Evolutionary conservation across 2,113 vertebrate species (phyloP), one percentile per base, ranked within the genome.

Genomic region (Chaetorhynchus papuensis): DNA sequence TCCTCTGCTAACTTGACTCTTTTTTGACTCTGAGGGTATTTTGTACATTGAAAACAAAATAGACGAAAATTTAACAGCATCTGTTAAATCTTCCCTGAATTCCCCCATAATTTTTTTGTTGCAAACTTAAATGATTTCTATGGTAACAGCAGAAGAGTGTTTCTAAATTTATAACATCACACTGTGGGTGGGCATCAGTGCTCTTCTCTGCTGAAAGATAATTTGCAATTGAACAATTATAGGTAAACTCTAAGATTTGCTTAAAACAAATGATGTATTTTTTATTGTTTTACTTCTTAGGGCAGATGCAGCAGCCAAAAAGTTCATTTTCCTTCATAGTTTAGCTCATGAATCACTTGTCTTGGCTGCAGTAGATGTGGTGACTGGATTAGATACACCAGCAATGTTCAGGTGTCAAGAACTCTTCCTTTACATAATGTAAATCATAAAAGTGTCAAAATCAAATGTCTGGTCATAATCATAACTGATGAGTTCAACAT

Each of bases 161-260:
- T 91, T 93, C 96, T 96, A 50, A 91, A 95, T 95, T 95, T 91
- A 42, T 65, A 94, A 42, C 50, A 83, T 91, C 49, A 78, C 27
- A 56, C 26, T 59, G 78, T 52, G 50, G 54, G 82, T 86, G 70
- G 66, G 74, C 50, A 76, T 80, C 49, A 70, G 19, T 35, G 33
- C 47, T 72, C 10, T 79, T 85, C 31, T 84, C 30, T 75, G 10
- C 59, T 87, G 71, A 89, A 93, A 77, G 33, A 23, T 83, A 54
- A 54, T 37, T 78, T 89, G 45, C 42, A 87, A 15, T 72, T 79
- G 54, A 96, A 63, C 45, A 22, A 47, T 87, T 84, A 61, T 2
- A 83, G 52, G 18, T 81, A 35, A 91, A 83, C 45, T 69, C 37
- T 82, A 69, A 94, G 37, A 53, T 21, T 65, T 54, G 10, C 49